Percentiles rank a stretch among this genome's conserved stretches.
Conservation (phyloP, 2,113 vertebrate species). For the Chamaetylas fuelleborni region DNA sequence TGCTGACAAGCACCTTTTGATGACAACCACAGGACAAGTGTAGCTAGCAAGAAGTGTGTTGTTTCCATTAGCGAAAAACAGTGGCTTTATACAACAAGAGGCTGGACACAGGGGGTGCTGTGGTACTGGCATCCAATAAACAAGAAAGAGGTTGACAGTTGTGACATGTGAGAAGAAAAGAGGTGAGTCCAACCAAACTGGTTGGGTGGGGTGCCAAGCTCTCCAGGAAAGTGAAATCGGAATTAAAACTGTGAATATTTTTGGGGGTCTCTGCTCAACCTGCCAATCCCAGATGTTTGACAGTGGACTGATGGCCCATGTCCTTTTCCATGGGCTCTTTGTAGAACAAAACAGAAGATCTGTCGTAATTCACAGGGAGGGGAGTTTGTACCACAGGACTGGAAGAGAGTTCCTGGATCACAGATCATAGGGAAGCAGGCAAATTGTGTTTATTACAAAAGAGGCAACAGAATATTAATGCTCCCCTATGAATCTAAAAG, state of each 20-base stretch:
- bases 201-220: not conserved
- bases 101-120: not conserved
- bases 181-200: not conserved
- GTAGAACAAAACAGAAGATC: not conserved
- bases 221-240: not conserved
- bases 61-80: not conserved
- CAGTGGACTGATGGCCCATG: not conserved
- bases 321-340: not conserved
- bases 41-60: not conserved
- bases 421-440: not conserved
- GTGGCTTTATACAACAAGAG: accelerated
- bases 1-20: not conserved
- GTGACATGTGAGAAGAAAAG: not conserved
- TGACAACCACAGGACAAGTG: not conserved
- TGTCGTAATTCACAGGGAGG: accelerated
- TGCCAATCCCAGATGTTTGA: not conserved
- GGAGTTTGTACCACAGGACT: not conserved
- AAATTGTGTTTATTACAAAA: not conserved
- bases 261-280: not conserved
- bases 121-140: not conserved
- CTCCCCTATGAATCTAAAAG: not conserved
- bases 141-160: not conserved
- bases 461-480: not conserved
- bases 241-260: not conserved
- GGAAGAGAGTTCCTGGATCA: not conserved